A percentile compares a stretch with the other conserved stretches of the same genome.
phyloP scores from a whole-genome alignment of 1,140 invertebrate species.

The Drosophila ogumai region DNA sequence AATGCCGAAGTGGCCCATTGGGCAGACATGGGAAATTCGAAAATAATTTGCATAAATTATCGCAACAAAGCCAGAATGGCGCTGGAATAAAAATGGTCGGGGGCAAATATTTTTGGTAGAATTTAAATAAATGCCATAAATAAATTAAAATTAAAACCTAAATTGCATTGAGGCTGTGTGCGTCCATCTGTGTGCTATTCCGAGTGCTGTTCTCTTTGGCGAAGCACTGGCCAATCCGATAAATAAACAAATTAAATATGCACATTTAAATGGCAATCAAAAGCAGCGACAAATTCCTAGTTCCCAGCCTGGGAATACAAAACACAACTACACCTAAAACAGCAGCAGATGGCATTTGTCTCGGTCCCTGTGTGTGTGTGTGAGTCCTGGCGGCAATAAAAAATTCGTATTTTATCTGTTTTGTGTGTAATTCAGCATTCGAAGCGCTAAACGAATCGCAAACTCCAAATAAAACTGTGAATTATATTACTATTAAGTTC shows the following conservation, averaged over 20 bases:
- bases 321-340: constrained; percentile 41
- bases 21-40: constrained; percentile 30
- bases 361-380: constrained; percentile 2
- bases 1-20: constrained; percentile 27
- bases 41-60: constrained; percentile 74
- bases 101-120: constrained; percentile 50
- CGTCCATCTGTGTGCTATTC: constrained; percentile 3
- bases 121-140: constrained; percentile 62
- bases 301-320: constrained; percentile 31
- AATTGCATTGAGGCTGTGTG: constrained; percentile 58
- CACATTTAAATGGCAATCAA: constrained; percentile 70
- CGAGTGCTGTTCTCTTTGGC: constrained; percentile 15
- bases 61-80: constrained; percentile 50
- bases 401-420: constrained; percentile 27
- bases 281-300: constrained; percentile 49
- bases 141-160: constrained; percentile 62
- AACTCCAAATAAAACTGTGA: constrained; percentile 53
- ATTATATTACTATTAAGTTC: constrained; percentile 43
- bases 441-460: constrained; percentile 24
- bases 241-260: constrained; percentile 73
- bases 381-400: constrained; percentile 44
- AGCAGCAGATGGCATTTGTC: constrained; percentile 29
- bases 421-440: constrained; percentile 55
- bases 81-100: constrained; percentile 30
- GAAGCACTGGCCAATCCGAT: constrained; percentile 33